Evolutionary conservation across 2,888 invertebrate genomes (phyloP).

Genomic region (Charanyca ferruginea): DNA sequence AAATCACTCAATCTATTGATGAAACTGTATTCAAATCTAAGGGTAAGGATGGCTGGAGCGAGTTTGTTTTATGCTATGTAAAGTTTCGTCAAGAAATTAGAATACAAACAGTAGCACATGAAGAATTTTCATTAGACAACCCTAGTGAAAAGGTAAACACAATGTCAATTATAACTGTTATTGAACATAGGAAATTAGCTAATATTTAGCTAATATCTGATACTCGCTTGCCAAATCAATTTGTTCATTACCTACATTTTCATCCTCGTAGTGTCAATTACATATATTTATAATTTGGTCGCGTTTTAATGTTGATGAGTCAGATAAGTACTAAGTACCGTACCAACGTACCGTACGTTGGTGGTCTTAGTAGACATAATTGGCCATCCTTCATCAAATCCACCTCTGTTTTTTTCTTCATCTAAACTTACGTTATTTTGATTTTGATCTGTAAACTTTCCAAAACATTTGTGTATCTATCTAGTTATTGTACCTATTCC

Average conservation of each 20-base stretch:
- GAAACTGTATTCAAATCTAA: too few species aligned
- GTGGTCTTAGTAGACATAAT: not conserved
- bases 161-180: slow-evolving; percentile 59
- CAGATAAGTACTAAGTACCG: slow-evolving; percentile 3
- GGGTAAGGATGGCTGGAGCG: too few species aligned
- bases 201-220: slow-evolving; percentile 50
- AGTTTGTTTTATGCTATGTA: too few species aligned
- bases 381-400: not conserved
- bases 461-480: too few species aligned
- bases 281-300: slow-evolving; percentile 6
- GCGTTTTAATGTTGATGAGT: slow-evolving; percentile 22
- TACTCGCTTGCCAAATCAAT: slow-evolving; percentile 56
- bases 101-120: too few species aligned
- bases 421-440: too few species aligned
- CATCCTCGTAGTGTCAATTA: slow-evolving; percentile 16
- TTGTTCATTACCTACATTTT: slow-evolving; percentile 32
- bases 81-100: too few species aligned
- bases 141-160: slow-evolving; percentile 53
- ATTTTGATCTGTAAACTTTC: too few species aligned
- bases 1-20: too few species aligned
- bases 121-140: slow-evolving; percentile 24
- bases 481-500: too few species aligned
- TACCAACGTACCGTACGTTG: not conserved
- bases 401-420: not conserved
- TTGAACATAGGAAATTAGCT: slow-evolving; percentile 60